Evolutionary conservation across 1,140 invertebrate species (phyloP), one percentile per base, ranked within the genome.

Genomic region (Pogonomyrmex californicus): DNA sequence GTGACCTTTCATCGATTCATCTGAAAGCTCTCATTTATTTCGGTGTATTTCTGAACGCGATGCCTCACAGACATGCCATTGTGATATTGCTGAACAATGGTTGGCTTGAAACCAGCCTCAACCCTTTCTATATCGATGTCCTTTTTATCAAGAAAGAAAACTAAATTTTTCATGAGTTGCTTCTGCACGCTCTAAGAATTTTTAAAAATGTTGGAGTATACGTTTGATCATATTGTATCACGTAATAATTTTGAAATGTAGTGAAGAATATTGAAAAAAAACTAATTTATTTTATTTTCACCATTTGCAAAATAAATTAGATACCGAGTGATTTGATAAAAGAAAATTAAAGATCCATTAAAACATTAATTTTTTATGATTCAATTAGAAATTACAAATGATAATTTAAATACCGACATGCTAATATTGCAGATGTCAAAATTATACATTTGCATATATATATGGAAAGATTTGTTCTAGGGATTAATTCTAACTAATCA

Each of bases 1-100:
- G 75, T 63, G 38, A 54, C 56, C 75, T 77, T 77, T 77, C 73
- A 77, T 77, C 75, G 75, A 77, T 77, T 77, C 75, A 77, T 77
- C 75, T 63, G 75, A 77, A 77, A 77, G 56, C 75, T 47, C 17
- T 77, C 75, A 77, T 77, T 77, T 77, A 77, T 63, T 44, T 62
- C 75, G 38, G 47, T 47, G 41, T 77, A 77, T 77, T 63, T 77
- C 30, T 17, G 56, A 62, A 63, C 23, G 30, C 38, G 41, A 41
- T 77, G 23, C 12, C 4, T 49, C 14, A 63, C 6, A 77, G 23
- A 60, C 56, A 2, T 47, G 41, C 9, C 38, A 44, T 54, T 63
- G 75, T 77, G 58, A 33, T 77, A 77, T 9, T 30, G 14, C 14
- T 76, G 56, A 63, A 77, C 14, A 77, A 77, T 77, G 1, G 30